These are phyloP conservation scores for Aegotheles bennettii DNA, from an alignment of 2,113 vertebrate genomes.

Conservation along the genomic window DNA sequence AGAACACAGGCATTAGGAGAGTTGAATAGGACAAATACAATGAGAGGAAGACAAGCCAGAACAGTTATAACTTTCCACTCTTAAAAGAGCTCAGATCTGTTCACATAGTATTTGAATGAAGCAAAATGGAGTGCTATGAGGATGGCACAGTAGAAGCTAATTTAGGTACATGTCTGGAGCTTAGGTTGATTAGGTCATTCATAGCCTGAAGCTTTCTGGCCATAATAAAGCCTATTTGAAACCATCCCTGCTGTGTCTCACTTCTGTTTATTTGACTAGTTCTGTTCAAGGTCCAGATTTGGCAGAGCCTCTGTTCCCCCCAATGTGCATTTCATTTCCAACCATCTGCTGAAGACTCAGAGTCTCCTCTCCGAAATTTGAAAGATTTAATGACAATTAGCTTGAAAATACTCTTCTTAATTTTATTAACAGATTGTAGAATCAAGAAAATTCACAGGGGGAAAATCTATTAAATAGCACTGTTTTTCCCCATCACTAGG, in stretches of 20 bases:
- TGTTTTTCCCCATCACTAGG: not conserved
- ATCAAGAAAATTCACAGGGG: not conserved
- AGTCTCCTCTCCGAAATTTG: constrained; percentile 15
- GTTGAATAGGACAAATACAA: not conserved
- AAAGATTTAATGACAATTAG: constrained; percentile 41
- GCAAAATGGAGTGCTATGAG: not conserved
- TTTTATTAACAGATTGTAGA: constrained; percentile 43
- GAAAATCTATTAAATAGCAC: not conserved
- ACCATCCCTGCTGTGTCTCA: constrained; percentile 2
- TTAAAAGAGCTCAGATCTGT: not conserved
- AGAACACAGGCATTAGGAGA: not conserved
- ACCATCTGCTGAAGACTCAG: constrained; percentile 50
- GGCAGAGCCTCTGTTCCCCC: constrained; percentile 7
- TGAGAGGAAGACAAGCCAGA: not conserved
- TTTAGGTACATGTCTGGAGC: not conserved
- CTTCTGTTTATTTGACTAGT: constrained; percentile 50
- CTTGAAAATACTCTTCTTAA: constrained; percentile 49
- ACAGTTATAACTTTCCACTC: not conserved
- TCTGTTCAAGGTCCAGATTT: constrained; percentile 23
- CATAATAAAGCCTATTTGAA: constrained; percentile 5
- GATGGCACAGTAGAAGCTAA: not conserved
- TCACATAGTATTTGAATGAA: not conserved
- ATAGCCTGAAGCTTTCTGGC: constrained; percentile 33
- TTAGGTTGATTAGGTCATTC: constrained; percentile 37
- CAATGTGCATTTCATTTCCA: constrained; percentile 48